Evolutionary conservation across 2,113 vertebrate genomes (phyloP).

Genomic region (Macquaria australasica): DNA sequence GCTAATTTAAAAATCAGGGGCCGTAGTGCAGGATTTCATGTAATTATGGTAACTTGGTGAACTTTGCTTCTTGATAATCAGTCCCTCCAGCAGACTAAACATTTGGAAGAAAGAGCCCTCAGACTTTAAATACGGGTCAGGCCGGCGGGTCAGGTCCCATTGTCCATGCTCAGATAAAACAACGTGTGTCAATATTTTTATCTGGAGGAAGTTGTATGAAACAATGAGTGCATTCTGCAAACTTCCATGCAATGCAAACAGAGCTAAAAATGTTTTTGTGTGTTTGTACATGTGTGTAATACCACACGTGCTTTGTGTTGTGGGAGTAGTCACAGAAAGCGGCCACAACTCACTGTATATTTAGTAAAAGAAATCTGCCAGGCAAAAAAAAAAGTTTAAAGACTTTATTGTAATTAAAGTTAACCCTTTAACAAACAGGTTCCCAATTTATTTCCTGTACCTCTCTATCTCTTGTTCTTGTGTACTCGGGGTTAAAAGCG

Average conservation of each 20-base stretch:
- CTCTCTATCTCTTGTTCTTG: not conserved
- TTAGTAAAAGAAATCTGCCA: conserved; percentile 2
- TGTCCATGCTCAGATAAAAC: conserved; percentile 57
- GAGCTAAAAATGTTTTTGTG: conserved; percentile 8
- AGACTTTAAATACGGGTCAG: conserved; percentile 41
- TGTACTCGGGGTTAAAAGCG: not conserved
- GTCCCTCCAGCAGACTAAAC: conserved; percentile 75
- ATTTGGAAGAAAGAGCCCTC: conserved; percentile 51
- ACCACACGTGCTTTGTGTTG: conserved; percentile 9
- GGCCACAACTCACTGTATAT: conserved; percentile 5
- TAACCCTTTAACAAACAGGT: not conserved
- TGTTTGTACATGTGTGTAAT: not conserved
- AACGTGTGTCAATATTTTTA: conserved; percentile 48
- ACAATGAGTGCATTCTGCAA: conserved; percentile 53
- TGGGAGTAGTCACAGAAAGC: not conserved
- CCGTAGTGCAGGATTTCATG: conserved; percentile 58
- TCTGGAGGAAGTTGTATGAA: conserved; percentile 60
- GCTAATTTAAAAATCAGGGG: conserved; percentile 66
- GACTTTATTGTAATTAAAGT: not conserved
- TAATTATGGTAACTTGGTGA: conserved; percentile 72
- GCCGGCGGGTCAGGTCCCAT: conserved; percentile 42
- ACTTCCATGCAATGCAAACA: conserved; percentile 52
- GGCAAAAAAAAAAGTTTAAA: not conserved
- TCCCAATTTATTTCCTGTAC: not conserved
- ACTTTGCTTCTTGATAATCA: conserved; percentile 77